Evolutionary conservation across 2,113 vertebrate species (phyloP).

Genomic region (Cyanoramphus novaezelandiae): DNA sequence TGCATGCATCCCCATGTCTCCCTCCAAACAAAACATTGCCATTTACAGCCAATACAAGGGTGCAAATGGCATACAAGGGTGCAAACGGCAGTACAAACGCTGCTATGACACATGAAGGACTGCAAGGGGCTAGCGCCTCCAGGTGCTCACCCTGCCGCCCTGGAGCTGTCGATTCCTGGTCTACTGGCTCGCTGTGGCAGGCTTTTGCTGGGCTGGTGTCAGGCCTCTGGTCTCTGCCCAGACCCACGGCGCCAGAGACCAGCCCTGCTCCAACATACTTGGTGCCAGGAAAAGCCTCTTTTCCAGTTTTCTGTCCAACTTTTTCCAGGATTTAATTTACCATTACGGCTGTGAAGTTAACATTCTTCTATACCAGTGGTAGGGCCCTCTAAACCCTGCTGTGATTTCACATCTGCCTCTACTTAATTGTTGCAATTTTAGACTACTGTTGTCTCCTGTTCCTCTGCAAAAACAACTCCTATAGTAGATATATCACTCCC

Average conservation of each 20-base stretch:
- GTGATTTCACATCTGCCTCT: not conserved
- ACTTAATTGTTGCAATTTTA: not conserved
- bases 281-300: not conserved
- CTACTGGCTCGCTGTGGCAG: not conserved
- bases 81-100: not conserved
- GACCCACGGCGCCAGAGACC: not conserved
- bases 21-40: rapidly evolving
- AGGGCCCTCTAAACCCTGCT: not conserved
- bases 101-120: not conserved
- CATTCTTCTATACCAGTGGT: not conserved
- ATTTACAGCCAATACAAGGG: not conserved
- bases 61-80: not conserved
- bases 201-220: not conserved
- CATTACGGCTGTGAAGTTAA: not conserved
- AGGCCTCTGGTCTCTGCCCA: no score
- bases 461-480: not conserved
- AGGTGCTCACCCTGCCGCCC: no score
- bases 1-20: rapidly evolving
- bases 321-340: not conserved
- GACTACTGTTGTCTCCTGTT: not conserved
- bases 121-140: not conserved
- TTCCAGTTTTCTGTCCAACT: not conserved
- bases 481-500: not conserved
- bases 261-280: rapidly evolving
- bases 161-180: rapidly evolving